Evolutionary conservation across 2,797 vertebrate species (phyloP).

Genomic region (Mionectes olivaceus): DNA sequence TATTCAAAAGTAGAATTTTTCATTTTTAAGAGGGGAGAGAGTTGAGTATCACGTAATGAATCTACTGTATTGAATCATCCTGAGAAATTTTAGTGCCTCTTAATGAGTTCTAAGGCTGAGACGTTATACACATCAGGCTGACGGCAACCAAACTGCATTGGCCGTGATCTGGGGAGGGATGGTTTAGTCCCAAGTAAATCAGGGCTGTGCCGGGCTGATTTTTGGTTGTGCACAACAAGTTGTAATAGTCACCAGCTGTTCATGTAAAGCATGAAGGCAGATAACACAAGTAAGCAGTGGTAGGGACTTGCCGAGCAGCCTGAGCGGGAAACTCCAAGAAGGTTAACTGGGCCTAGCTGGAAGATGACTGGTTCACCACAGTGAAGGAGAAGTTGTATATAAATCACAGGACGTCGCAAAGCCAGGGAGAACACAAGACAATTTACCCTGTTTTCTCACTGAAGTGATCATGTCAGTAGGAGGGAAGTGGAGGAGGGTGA

Average conservation of each 20-base stretch:
- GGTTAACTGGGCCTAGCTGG: neutral
- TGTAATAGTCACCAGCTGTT: neutral
- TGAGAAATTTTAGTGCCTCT: neutral
- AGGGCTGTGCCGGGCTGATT: neutral
- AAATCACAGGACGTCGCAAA: neutral
- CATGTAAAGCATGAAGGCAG: neutral
- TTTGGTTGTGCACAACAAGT: neutral
- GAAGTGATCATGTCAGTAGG: accelerated
- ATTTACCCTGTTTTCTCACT: neutral
- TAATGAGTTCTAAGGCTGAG: neutral
- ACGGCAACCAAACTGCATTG: neutral
- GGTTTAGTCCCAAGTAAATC: neutral
- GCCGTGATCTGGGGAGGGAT: neutral
- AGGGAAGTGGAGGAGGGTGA: accelerated
- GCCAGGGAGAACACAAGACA: accelerated
- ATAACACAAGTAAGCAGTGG: neutral
- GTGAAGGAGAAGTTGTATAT: neutral
- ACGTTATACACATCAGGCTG: neutral
- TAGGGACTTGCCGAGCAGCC: neutral
- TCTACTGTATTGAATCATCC: neutral
- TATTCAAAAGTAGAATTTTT: neutral
- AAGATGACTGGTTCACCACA: neutral
- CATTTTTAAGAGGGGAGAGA: neutral
- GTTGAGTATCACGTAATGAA: neutral
- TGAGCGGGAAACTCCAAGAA: neutral